Evolutionary conservation across 2,888 invertebrate species (phyloP), one percentile per base, ranked within the genome.

Genomic region (Arge pagana): DNA sequence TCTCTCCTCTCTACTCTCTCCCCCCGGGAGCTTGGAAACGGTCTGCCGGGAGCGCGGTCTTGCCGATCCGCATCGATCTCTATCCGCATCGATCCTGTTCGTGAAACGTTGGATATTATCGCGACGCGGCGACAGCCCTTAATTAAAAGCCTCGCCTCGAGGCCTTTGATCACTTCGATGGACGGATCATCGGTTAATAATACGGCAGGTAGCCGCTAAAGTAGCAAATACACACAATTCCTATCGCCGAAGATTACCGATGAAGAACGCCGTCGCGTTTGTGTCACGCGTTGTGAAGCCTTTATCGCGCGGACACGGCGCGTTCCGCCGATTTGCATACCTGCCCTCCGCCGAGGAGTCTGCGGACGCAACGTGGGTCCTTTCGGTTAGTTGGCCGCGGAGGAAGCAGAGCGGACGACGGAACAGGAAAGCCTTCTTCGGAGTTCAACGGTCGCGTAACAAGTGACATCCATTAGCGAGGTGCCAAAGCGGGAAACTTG

Each of bases 271-370:
- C 23, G 23, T 33, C 33, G 31, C n/a, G 33, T 33, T 35, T 45
- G 31, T 45, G 30, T 45, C 33, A 33, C 45, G 24, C 45, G 33
- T 24, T 21, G 10, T 45, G 45, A 45, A 45, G 57, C 59, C 61
- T 66, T 67, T 67, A 67, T 64, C 64, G 54, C 53, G 36, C 58
- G 52, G 53, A 51, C 60, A 58, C 55, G 48, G 36, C 39, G 49
- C 50, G 41, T 55, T 33, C 42, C 42, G 48, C 39, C 50, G 52
- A 68, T 67, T 68, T 66, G 65, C 64, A 68, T 68, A 67, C 59
- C 53, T 48, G 60, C 49, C 56, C 28, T n/a, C 16, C 5, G 7
- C 4, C 16, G 33, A 33, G 33, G n/a, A n/a, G n/a, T n/a, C n/a
- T n/a, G n/a, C n/a, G n/a, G n/a, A n/a, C n/a, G n/a, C n/a, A n/a